Base-by-base conservation (phyloP, 1,140 invertebrate genomes). In the Monochamus saltuarius region DNA sequence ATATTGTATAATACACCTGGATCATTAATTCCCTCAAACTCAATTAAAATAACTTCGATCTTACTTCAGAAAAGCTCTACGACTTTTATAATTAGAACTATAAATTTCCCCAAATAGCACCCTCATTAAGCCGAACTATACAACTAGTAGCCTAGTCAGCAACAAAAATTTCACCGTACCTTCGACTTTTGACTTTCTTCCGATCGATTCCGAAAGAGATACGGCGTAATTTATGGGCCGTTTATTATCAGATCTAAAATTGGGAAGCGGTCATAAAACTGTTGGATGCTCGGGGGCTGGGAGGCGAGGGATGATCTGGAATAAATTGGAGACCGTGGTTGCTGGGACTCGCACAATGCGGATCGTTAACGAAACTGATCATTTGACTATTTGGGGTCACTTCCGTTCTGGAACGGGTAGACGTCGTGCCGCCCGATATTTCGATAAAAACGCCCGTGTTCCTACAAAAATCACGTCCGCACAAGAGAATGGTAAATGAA, bases 381-480 rank as follows among this genome's bases (percentile, higher is more conserved):
- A 61, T 61, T 61, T 61, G 52, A 61, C 53, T 61, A 61, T 61
- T 46, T 45, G 43, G 56, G 59, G 59, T 56, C 59, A 43, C 52
- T 54, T 54, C 51, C 51, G 51, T 37, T 14, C 22, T 36, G 19
- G 9, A 36, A 45, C 52, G 49, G 56, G 47, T 50, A 42, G 59
- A 61, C 52, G 16, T 16, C 34, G 39, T 38, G 52, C 40, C 45
- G 51, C 34, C 42, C n/a, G 16, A 3, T 29, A 29, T 29, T 29
- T 29, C 22, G 22, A 29, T 29, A 29, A 29, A 29, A 29, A 29
- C 22, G 22, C 22, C 22, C 22, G 22, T 29, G 22, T 29, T 29
- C 22, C 2, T 3, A 29, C 22, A 29, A 29, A 29, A 29, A 29
- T 29, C 22, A 29, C 22, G 22, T 29, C 22, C 22, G 22, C 22